Evolutionary conservation across 1,140 invertebrate species (phyloP).

Genomic region (Orchestia grillus): DNA sequence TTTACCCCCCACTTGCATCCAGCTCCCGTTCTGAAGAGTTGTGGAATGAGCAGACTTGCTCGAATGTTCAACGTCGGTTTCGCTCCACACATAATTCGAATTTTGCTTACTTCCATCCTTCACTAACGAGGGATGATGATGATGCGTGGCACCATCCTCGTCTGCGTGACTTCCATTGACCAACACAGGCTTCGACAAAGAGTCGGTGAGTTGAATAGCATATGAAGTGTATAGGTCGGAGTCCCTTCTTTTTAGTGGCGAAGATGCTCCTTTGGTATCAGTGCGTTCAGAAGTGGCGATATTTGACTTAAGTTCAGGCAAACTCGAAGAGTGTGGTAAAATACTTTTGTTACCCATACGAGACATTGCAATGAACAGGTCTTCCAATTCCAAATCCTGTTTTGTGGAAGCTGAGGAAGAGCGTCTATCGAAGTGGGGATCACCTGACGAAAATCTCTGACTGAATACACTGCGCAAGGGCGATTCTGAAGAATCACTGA

Average conservation of each 20-base stretch:
- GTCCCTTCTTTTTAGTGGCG: neutral
- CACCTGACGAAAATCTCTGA: neutral
- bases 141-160: neutral
- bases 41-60: neutral
- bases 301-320: neutral
- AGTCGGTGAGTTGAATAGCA: neutral
- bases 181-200: neutral
- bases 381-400: neutral
- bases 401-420: neutral
- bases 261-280: neutral
- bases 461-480: neutral
- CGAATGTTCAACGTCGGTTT: too few species aligned
- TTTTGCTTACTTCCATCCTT: neutral
- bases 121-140: neutral
- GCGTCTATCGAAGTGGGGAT: neutral
- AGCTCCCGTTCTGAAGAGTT: neutral
- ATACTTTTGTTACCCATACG: neutral
- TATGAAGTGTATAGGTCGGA: neutral
- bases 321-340: neutral
- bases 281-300: neutral
- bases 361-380: neutral
- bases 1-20: neutral
- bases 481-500: constrained; percentile 39
- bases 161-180: neutral
- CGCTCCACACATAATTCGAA: neutral